Percentiles rank a stretch among this genome's conserved stretches.
Evolutionary conservation across 2,888 invertebrate genomes (phyloP).

Genomic region (Nemurella pictetii): DNA sequence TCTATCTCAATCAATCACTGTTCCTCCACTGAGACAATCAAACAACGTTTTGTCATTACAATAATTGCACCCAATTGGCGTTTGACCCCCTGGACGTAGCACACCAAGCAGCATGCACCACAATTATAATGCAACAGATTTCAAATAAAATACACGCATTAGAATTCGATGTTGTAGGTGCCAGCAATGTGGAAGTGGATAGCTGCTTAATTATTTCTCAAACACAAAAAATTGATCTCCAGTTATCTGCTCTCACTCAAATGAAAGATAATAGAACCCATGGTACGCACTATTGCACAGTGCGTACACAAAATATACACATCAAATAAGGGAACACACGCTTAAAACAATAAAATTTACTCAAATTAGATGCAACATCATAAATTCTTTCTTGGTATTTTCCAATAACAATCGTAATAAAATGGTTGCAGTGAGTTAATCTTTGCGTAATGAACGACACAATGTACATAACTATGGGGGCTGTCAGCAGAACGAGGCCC

Average conservation of each 20-base stretch:
- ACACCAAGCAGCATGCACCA: not conserved
- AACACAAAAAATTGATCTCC: not conserved
- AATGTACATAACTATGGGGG: not conserved
- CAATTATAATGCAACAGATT: not conserved
- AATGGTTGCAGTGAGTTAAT: not conserved
- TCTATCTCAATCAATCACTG: not conserved
- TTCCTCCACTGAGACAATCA: not conserved
- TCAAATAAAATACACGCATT: not conserved
- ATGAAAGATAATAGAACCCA: not conserved
- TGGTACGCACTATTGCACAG: not conserved
- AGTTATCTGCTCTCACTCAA: not conserved
- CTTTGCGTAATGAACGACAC: not conserved
- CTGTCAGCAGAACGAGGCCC: not conserved
- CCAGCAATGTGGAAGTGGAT: not conserved
- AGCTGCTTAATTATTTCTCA: not conserved
- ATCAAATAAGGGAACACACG: not conserved
- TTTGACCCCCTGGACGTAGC: not conserved
- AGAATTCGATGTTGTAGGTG: not conserved
- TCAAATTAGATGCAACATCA: constrained; percentile 7
- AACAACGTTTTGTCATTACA: not conserved
- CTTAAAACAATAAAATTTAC: constrained; percentile 6
- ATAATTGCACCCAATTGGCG: not conserved
- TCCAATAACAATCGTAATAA: constrained; percentile 10
- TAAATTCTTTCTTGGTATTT: constrained; percentile 17
- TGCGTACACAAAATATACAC: not conserved